These are phyloP conservation scores for Ceratosolen solmsi DNA, from an alignment of 1,140 invertebrate genomes.

Conservation along the genomic window DNA sequence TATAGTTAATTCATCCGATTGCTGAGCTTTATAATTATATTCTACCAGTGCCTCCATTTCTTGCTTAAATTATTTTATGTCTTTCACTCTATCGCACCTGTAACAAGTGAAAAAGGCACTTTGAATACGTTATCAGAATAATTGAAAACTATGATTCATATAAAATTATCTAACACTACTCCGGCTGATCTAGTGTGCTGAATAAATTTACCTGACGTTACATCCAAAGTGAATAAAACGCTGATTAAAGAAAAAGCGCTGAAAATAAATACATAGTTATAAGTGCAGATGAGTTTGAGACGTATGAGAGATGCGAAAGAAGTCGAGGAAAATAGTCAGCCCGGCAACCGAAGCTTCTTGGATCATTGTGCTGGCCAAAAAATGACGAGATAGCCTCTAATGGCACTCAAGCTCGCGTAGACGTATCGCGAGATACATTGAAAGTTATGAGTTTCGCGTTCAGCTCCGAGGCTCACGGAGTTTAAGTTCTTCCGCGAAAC, in stretches of 20 bases:
- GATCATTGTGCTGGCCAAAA: constrained; percentile 34
- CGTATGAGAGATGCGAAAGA: constrained; percentile 47
- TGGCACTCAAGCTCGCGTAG: constrained; percentile 38
- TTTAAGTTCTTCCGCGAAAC: not conserved
- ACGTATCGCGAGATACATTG: not conserved
- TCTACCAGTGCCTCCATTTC: constrained; percentile 84
- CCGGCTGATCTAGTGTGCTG: not conserved
- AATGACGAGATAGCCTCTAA: constrained; percentile 37
- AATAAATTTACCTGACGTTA: not conserved
- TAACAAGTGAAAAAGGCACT: constrained; percentile 19
- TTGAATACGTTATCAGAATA: not conserved
- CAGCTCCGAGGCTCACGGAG: not conserved
- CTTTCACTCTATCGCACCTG: constrained; percentile 1
- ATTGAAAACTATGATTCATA: constrained; percentile 30
- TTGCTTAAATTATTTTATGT: not conserved
- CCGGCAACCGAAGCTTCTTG: constrained; percentile 44
- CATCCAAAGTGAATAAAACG: not conserved
- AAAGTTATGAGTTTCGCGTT: not conserved
- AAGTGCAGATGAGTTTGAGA: constrained; percentile 36
- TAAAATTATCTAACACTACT: not conserved
- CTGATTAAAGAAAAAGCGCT: no score
- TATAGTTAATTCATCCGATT: constrained; percentile 88
- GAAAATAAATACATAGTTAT: not conserved
- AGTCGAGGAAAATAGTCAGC: constrained; percentile 45
- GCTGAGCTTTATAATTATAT: constrained; percentile 86